Evolutionary conservation across 64 coral and sea anemone species (phyloP), one percentile per base, ranked within the genome.

Genomic region (Trachythela sp.): DNA sequence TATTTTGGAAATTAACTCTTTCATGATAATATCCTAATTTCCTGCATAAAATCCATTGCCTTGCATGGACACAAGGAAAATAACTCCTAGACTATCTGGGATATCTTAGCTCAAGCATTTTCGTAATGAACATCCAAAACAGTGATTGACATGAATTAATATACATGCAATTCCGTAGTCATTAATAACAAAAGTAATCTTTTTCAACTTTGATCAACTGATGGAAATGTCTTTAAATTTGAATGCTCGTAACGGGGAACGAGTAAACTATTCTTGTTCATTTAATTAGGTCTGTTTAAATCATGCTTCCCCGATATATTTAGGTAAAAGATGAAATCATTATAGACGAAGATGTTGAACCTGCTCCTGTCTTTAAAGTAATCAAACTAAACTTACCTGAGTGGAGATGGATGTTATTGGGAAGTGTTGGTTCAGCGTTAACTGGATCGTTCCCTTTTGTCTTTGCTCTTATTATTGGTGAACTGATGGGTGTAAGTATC

Each of bases 401-500:
- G 39, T 97, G 88, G 93, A 93, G 87, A 37, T 94, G 48, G 29
- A 88, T 97, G 84, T 38, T 88, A 7, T 13, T 85, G 9, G 95
- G 95, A 24, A 87, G 34, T 51, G 7, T 97, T 38, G 91, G 90
- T 6, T 93, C 91, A 8, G 52, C 85, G 4, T 86, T 89, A 13
- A 94, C 94, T 91, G 95, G 95, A 34, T 50, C 92, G 20, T 93
- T 98, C 36, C 95, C 95, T 0, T 71, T 98, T 54, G 93, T 92
- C 6, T 98, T 98, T 85, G 95, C 95, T 31, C 38, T 98, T 34
- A 43, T 98, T 77, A 86, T 98, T 29, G 87, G 91, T 30, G 93
- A 98, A 88, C 90, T 98, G 33, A 89, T 98, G 2, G 85, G 48
- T 38, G 95, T 94, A 94, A 98, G 93, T 91, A 77, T 32, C 33